phyloP scores from a whole-genome alignment of 2,797 vertebrate species.

The Erethizon dorsatum region DNA sequence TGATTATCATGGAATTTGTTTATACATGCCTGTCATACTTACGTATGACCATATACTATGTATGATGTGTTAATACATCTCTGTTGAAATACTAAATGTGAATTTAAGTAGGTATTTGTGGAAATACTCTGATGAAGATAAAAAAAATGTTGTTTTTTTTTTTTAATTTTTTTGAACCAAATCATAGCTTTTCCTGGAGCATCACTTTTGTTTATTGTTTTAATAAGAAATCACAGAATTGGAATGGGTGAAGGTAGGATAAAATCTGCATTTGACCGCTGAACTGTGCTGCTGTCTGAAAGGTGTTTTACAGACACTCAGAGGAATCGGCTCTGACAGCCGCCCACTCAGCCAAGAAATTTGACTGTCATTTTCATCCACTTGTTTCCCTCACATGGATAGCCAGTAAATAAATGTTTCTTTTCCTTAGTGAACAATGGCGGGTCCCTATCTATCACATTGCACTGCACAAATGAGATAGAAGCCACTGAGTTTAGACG shows the following conservation, averaged over 20 bases:
- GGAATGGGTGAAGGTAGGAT: conserved; percentile 50
- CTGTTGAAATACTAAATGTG: conserved; percentile 50
- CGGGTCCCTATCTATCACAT: conserved; percentile 82
- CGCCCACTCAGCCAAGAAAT: conserved; percentile 87
- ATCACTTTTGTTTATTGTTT: conserved; percentile 74
- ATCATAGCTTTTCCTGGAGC: conserved; percentile 26
- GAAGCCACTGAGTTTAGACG: conserved; percentile 61
- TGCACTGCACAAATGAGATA: conserved; percentile 74
- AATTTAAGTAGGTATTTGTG: conserved; percentile 54
- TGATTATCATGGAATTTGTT: neutral
- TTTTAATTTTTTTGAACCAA: conserved; percentile 65
- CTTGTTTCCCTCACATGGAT: conserved; percentile 83
- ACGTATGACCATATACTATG: neutral
- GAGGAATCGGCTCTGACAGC: conserved; percentile 87
- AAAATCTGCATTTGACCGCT: conserved; percentile 79
- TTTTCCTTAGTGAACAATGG: conserved; percentile 85
- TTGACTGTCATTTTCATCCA: conserved; percentile 87
- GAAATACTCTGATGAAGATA: conserved; percentile 13
- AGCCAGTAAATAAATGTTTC: conserved; percentile 89
- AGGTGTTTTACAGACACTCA: conserved; percentile 80
- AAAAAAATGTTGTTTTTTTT: neutral
- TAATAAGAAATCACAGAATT: conserved; percentile 63
- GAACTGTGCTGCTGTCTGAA: conserved; percentile 81
- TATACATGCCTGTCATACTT: neutral
- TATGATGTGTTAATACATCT: neutral